Conservation (phyloP, 2,797 vertebrate species). For the Rachycentron canadum region DNA sequence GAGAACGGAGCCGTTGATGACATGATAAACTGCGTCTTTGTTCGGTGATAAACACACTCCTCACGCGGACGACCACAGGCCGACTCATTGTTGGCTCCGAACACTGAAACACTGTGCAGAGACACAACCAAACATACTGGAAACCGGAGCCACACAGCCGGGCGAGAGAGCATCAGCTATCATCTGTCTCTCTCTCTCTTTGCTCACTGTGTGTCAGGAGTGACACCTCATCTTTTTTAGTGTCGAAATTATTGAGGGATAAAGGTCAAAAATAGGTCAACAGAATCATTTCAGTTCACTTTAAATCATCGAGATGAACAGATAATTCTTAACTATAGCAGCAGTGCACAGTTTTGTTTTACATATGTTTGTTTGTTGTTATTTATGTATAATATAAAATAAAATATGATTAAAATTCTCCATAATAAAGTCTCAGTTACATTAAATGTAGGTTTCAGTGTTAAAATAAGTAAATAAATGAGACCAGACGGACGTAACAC, state of each 20-base stretch:
- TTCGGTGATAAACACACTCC: slow-evolving; percentile 61
- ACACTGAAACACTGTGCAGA: slow-evolving; percentile 68
- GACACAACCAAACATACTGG: slow-evolving; percentile 15
- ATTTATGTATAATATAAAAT: too few relatives aligned
- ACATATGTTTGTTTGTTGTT: too few relatives aligned
- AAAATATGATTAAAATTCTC: background rate
- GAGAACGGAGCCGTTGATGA: slow-evolving; percentile 49
- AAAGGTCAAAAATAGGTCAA: background rate
- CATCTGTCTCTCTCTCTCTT: slow-evolving; percentile 4
- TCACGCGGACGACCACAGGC: slow-evolving; percentile 63
- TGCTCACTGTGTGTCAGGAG: background rate
- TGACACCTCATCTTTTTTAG: background rate
- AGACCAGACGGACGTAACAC: background rate
- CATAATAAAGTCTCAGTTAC: background rate
- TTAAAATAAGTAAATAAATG: background rate
- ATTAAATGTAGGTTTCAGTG: background rate
- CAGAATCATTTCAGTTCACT: too few relatives aligned
- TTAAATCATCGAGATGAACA: too few relatives aligned
- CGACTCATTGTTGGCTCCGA: slow-evolving; percentile 62
- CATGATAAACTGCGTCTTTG: slow-evolving; percentile 75
- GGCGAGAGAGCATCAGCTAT: slow-evolving; percentile 40
- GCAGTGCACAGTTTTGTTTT: too few relatives aligned
- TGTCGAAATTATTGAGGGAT: background rate
- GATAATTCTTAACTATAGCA: too few relatives aligned
- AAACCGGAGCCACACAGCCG: slow-evolving; percentile 22